Evolutionary conservation across 2,888 invertebrate genomes (phyloP).

Genomic region (Phoenoteleia sp.): DNA sequence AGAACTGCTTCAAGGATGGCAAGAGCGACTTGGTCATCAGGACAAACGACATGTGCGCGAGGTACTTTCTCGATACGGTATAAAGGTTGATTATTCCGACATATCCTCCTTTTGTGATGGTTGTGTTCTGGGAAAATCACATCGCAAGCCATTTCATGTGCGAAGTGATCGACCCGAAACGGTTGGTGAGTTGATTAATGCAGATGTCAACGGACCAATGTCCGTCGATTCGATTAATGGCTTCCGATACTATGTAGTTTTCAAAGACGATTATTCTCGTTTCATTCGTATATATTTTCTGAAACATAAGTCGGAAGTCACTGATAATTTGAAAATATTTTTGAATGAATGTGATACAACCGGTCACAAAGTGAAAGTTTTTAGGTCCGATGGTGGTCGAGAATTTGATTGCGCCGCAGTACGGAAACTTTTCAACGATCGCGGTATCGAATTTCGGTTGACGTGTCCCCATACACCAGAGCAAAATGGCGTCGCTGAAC

Average conservation of each 20-base stretch:
- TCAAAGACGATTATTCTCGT: constrained; percentile 72
- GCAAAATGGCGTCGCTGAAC: constrained; percentile 51
- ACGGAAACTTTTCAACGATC: constrained; percentile 4
- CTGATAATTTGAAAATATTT: constrained; percentile 68
- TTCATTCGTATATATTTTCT: constrained; percentile 71
- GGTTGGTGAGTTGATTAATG: constrained; percentile 73
- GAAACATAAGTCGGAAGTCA: constrained; percentile 69
- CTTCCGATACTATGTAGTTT: constrained; percentile 72
- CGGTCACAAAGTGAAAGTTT: constrained; percentile 72
- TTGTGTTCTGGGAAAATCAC: constrained; percentile 62
- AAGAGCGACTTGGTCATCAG: constrained; percentile 73
- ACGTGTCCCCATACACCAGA: constrained; percentile 48
- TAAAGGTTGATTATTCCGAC: neutral
- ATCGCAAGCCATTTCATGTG: constrained; percentile 54
- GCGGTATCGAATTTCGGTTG: constrained; percentile 41
- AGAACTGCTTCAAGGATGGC: constrained; percentile 72
- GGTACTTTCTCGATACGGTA: neutral
- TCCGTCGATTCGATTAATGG: constrained; percentile 71
- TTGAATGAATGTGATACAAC: constrained; percentile 72
- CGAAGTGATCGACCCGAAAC: constrained; percentile 62
- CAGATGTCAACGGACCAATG: constrained; percentile 74
- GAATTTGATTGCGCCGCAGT: constrained; percentile 63
- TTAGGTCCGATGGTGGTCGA: constrained; percentile 72
- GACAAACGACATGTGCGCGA: constrained; percentile 74
- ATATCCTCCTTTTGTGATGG: constrained; percentile 53